A percentile compares a stretch with the other conserved stretches of the same genome.
phyloP scores from a whole-genome alignment of 1,140 invertebrate species.

The Tenebrio molitor region DNA sequence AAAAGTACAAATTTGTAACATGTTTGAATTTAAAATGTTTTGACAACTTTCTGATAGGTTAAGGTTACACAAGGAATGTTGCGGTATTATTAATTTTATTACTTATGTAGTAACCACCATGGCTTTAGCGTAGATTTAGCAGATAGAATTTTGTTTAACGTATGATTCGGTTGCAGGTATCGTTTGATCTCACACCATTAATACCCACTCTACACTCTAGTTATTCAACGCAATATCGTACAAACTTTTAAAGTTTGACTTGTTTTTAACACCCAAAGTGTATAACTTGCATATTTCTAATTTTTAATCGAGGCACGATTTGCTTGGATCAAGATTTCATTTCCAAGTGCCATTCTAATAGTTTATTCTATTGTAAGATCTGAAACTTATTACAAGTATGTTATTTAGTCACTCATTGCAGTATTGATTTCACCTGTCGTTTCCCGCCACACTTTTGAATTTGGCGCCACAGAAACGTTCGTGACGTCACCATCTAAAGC shows the following conservation, averaged over 20 bases:
- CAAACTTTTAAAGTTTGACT: constrained; percentile 17
- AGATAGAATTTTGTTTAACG: background rate
- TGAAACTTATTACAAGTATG: constrained; percentile 26
- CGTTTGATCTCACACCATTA: constrained; percentile 24
- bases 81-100: constrained; percentile 38
- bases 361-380: constrained; percentile 12
- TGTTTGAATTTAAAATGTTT: background rate
- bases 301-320: constrained; percentile 12
- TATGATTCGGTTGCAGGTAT: constrained; percentile 22
- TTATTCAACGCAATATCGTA: constrained; percentile 25
- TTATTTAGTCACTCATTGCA: constrained; percentile 11
- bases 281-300: constrained; percentile 6
- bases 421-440: background rate
- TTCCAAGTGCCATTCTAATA: constrained; percentile 34
- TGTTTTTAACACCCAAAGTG: constrained; percentile 13
- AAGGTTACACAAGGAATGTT: constrained; percentile 21
- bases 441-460: no score
- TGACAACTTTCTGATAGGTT: constrained; percentile 20
- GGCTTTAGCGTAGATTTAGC: constrained; percentile 23
- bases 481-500: no score
- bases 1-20: constrained; percentile 62
- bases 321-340: constrained; percentile 27
- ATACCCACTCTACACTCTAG: constrained; percentile 14
- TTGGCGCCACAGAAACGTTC: no score
- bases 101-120: constrained; percentile 21